These are phyloP conservation scores for Alitta virens DNA, from an alignment of 2,888 invertebrate species.

Conservation along the genomic window DNA sequence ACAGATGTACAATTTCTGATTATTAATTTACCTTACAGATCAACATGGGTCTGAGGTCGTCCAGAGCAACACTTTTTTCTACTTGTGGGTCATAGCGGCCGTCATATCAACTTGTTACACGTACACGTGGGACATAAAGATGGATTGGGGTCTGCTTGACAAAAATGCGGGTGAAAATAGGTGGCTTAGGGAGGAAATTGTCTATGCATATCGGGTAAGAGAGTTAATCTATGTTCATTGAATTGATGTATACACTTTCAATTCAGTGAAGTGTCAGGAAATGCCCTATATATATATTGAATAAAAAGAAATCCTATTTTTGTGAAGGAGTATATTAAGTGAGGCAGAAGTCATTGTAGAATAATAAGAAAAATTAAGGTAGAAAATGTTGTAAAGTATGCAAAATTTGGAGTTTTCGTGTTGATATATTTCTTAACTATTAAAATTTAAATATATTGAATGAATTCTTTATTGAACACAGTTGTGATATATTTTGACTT, in stretches of 20 bases:
- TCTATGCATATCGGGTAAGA: constrained; percentile 85
- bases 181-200: constrained; percentile 90
- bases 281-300: too few species aligned
- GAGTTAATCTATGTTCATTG: too few species aligned
- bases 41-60: constrained; percentile 20
- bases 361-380: neutral
- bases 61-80: constrained; percentile 51
- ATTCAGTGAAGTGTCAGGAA: too few species aligned
- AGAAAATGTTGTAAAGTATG: too few species aligned
- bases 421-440: too few species aligned
- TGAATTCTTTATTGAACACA: too few species aligned
- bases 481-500: too few species aligned
- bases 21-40: neutral
- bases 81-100: constrained; percentile 76
- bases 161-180: constrained; percentile 79
- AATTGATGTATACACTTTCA: too few species aligned
- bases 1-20: too few species aligned
- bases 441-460: too few species aligned
- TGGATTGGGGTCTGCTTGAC: constrained; percentile 98
- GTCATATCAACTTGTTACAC: constrained; percentile 89
- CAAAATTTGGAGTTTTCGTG: too few species aligned
- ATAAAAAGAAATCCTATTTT: too few species aligned
- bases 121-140: constrained; percentile 96
- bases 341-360: neutral
- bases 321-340: neutral